Evolutionary conservation across 1,140 invertebrate genomes (phyloP).

Genomic region (Hirudo medicinalis): DNA sequence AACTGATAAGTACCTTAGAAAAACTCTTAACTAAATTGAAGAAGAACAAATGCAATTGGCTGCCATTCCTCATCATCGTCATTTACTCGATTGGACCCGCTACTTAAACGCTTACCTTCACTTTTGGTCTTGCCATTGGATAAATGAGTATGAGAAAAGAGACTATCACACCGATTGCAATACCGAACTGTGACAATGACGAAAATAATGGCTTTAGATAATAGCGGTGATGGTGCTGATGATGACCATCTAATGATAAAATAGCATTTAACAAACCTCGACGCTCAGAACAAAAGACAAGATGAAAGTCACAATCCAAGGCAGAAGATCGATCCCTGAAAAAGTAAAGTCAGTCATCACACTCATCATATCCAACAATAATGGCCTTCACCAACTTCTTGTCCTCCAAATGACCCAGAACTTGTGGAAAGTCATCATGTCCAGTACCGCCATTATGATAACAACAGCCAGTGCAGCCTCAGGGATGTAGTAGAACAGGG

Average conservation of each 20-base stretch:
- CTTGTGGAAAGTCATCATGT: slow-evolving; percentile 30
- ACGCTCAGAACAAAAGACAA: slow-evolving; percentile 61
- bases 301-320: slow-evolving; percentile 64
- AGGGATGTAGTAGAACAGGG: slow-evolving; percentile 41
- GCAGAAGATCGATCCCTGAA: slow-evolving; percentile 59
- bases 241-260: background rate
- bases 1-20: background rate
- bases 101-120: slow-evolving; percentile 37
- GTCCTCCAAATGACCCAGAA: slow-evolving; percentile 16
- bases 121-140: slow-evolving; percentile 66
- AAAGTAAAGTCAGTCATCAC: background rate
- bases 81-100: background rate
- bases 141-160: slow-evolving; percentile 73
- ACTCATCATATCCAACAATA: background rate
- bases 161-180: slow-evolving; percentile 67
- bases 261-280: slow-evolving; percentile 31
- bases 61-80: background rate
- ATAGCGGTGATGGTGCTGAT: background rate
- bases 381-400: background rate
- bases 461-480: slow-evolving; percentile 41
- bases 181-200: slow-evolving; percentile 56
- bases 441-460: slow-evolving; percentile 41
- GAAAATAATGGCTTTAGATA: background rate
- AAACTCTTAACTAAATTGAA: background rate
- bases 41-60: background rate